Conservation (phyloP, 2,113 vertebrate genomes). For the Jacana jacana region DNA sequence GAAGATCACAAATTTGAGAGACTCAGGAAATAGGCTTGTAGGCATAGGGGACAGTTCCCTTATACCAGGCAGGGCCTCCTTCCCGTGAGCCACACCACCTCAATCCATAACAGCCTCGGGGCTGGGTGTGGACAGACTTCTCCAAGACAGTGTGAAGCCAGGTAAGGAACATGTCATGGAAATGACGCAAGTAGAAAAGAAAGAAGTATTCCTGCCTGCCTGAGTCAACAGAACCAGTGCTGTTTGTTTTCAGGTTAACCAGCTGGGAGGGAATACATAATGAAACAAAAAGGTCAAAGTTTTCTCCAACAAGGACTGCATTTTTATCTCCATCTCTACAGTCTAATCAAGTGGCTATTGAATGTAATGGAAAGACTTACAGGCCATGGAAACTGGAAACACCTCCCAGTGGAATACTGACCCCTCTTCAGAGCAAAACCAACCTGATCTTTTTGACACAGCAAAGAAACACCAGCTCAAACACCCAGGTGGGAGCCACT, state of each 20-base stretch:
- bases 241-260: not conserved
- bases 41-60: not conserved
- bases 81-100: not conserved
- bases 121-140: not conserved
- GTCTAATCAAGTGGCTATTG: not conserved
- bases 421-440: not conserved
- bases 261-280: not conserved
- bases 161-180: not conserved
- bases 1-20: not conserved
- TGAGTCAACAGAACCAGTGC: not conserved
- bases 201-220: not conserved
- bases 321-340: not conserved
- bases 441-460: not conserved
- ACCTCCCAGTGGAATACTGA: not conserved
- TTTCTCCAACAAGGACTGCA: not conserved
- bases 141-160: fast-evolving
- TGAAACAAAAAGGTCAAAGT: not conserved
- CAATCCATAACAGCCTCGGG: not conserved
- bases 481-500: not conserved
- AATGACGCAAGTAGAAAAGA: not conserved
- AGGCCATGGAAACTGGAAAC: not conserved
- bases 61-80: not conserved
- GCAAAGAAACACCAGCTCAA: not conserved
- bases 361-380: not conserved
- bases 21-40: not conserved